phyloP scores from a whole-genome alignment of 2,113 vertebrate genomes.

The Muntiacus reevesi region DNA sequence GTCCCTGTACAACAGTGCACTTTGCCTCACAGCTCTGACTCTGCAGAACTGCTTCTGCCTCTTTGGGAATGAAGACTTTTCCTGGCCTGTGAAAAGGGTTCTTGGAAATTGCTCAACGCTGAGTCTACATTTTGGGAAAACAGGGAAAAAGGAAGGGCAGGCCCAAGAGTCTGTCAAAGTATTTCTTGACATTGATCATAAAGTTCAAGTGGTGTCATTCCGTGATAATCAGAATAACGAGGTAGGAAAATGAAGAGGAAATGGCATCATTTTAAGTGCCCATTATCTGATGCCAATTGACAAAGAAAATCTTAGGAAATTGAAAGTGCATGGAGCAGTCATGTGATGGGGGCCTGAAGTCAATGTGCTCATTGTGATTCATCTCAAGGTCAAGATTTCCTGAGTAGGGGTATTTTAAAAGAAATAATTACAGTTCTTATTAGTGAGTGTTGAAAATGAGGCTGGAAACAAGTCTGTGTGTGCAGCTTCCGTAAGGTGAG shows the following conservation, averaged over 20 bases:
- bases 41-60: neutral
- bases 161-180: neutral
- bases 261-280: constrained; percentile 44
- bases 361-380: constrained; percentile 18
- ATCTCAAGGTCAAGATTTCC: neutral
- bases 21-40: neutral
- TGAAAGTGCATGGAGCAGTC: neutral
- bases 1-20: fast-evolving
- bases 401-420: constrained; percentile 29
- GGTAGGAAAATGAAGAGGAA: constrained; percentile 61
- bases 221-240: constrained; percentile 10
- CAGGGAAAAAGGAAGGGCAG: neutral
- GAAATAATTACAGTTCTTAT: neutral
- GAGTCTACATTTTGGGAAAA: constrained; percentile 33
- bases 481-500: neutral
- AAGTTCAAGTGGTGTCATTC: constrained; percentile 59
- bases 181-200: neutral
- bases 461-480: neutral
- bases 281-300: constrained; percentile 33
- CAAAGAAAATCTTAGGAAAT: neutral
- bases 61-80: neutral
- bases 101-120: neutral
- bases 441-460: neutral
- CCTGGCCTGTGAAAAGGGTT: neutral
- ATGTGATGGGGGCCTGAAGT: neutral